phyloP scores from a whole-genome alignment of 1,140 invertebrate genomes.

The Rhagoletis zephyria region DNA sequence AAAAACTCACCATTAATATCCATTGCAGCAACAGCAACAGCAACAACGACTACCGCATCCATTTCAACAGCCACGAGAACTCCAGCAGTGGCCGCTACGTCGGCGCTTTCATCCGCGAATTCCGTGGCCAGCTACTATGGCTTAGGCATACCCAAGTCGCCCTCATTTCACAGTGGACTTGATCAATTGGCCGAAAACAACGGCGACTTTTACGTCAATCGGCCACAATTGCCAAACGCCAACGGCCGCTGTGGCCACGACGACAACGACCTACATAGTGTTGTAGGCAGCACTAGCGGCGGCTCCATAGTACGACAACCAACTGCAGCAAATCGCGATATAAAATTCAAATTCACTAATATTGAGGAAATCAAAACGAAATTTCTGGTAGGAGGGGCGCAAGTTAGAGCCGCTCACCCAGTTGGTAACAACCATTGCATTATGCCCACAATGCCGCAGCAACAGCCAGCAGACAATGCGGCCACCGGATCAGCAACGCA shows the following conservation, averaged over 20 bases:
- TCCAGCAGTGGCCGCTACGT: neutral
- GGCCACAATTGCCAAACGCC: neutral
- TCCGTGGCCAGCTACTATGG: constrained; percentile 63
- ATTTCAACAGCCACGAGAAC: neutral
- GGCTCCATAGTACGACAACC: neutral
- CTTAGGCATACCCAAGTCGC: constrained; percentile 85
- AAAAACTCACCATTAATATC: neutral
- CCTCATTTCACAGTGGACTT: constrained; percentile 86
- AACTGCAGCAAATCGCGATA: neutral
- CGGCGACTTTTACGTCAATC: constrained; percentile 62
- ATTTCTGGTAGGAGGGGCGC: constrained; percentile 57
- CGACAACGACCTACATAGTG: neutral
- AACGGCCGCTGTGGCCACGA: neutral
- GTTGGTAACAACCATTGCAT: constrained; percentile 60
- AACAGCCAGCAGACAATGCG: constrained; percentile 57
- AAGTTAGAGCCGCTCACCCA: neutral
- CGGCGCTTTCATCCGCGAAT: constrained; percentile 54
- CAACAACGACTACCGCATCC: constrained; percentile 55
- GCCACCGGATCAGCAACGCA: constrained; percentile 58
- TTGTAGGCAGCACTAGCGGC: neutral
- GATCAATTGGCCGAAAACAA: constrained; percentile 80
- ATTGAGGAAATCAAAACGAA: constrained; percentile 71
- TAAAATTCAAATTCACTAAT: constrained; percentile 66
- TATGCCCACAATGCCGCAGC: constrained; percentile 61
- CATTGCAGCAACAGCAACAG: constrained; percentile 56